Conservation (phyloP, 2,888 invertebrate genomes). For the Lomographa bimaculata region DNA sequence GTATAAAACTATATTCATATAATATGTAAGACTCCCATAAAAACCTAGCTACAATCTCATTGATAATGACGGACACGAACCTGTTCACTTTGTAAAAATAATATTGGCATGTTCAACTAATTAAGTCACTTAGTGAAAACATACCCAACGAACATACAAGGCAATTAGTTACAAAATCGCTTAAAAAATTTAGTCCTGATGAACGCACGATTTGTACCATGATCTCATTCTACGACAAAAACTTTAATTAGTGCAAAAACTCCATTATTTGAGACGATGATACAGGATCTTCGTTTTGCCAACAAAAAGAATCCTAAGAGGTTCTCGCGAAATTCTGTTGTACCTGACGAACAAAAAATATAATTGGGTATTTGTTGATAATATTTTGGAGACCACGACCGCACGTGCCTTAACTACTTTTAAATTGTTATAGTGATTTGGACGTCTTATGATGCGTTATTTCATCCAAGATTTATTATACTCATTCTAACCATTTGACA, state of each 20-base stretch:
- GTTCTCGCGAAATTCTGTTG: constrained; percentile 4
- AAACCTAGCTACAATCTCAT: no score
- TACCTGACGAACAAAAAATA: constrained; percentile 17
- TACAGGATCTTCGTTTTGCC: constrained; percentile 67
- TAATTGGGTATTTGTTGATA: constrained; percentile 12
- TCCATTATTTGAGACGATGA: constrained; percentile 52
- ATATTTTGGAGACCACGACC: constrained; percentile 2
- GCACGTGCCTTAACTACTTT: no score
- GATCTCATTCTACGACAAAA: constrained; percentile 67
- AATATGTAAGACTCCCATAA: no score
- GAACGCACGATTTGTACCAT: constrained; percentile 40
- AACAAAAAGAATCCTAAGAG: constrained; percentile 37
- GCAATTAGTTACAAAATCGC: constrained; percentile 31
- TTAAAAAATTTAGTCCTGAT: constrained; percentile 40
- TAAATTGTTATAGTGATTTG: no score
- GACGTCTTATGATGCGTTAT: no score
- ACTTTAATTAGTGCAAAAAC: constrained; percentile 65
- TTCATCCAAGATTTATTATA: no score
- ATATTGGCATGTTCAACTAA: no score
- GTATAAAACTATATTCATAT: no score
- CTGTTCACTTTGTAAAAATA: no score
- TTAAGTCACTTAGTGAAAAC: no score
- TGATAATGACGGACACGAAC: no score
- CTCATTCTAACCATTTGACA: no score
- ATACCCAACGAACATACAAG: constrained; percentile 7